Base-by-base conservation (phyloP, 2,113 vertebrate species). In the Tapirus terrestris region DNA sequence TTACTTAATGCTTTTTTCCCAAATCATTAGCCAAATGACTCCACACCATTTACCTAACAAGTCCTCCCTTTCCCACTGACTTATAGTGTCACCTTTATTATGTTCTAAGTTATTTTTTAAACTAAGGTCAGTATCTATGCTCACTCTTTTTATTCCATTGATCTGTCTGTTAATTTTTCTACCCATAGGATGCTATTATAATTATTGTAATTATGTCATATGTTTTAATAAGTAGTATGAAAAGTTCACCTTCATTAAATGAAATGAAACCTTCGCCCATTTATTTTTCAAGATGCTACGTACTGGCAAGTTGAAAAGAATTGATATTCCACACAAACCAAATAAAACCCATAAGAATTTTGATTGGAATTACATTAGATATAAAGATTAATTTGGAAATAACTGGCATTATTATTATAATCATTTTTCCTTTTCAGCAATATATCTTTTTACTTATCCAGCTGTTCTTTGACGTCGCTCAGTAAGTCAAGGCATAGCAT, bases 371-470 rank as follows among this genome's bases (percentile, higher is more conserved):
- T 92, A 75, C n/a, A 83, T 75, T 84, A 76, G 72, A 76, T 79
- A 96, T 51, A 92, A 94, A 96, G 86, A 96, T 94, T 89, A 91
- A 92, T 58, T 51, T 87, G 79, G 83, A 75, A 91, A 67, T 39
- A 83, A 73, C 53, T 88, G 39, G 65, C 20, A 58, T 61, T 36
- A 27, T 94, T 67, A 81, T 81, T 80, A 68, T 23, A 84, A 87
- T 73, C 21, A 82, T 91, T 85, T 92, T 86, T 97, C 87, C 73
- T 70, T 82, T 75, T 96, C 11, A 51, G 83, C 73, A 85, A 60
- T 63, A 12, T 16, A 60, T 17, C 18, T 82, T 94, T 92, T 51
- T n/a, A 94, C 73, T 92, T 68, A 72, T 77, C 83, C 70, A 87
- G 82, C 43, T 92, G 48, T 67, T 81, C 93, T 94, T 88, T 56